Base-by-base conservation (phyloP, 1,140 invertebrate genomes). In the Neodiprion fabricii region DNA sequence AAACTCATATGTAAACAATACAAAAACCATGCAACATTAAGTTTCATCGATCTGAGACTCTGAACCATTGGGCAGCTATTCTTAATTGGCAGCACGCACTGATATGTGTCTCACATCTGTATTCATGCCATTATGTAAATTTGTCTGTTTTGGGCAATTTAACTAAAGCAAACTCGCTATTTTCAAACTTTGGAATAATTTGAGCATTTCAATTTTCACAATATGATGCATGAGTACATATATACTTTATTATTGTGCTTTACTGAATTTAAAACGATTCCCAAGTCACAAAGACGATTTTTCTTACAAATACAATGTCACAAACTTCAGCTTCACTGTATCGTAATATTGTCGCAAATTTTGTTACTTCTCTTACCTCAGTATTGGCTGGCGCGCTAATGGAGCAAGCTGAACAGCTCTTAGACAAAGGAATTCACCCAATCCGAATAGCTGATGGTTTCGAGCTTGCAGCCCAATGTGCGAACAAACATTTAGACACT, bases 381-480 rank as follows among this genome's bases (percentile, higher is more conserved):
- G 95, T 97, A 3, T 83, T 97, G 49, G 94, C 94, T 81, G 97
- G 98, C 73, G 97, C 98, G 40, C 89, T 99, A 0, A 85, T 99
- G 50, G 98, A 99, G 86, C 97, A 99, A 85, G 98, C 99, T 5
- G 96, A 98, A 79, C 89, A 93, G 76, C 84, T 99, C 1, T 86
- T 99, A 0, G 98, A 99, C 88, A 95, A 96, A 84, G 98, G 99
- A 21, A 99, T 99, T 85, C 99, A 99, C 88, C 99, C 99, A 0
- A 99, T 99, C 77, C 93, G 98, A 81, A 99, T 99, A 82, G 98
- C 99, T 49, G 99, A 99, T 91, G 98, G 99, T 65, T 99, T 97
- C 87, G 98, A 99, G 89, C 89, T 99, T 86, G 99, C 99, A 8
- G 98, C 98, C 2, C 95, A 97, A 78, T 93, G 93, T 78, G 97